Evolutionary conservation across 2,888 invertebrate species (phyloP), one percentile per base, ranked within the genome.

Genomic region (Belgica antarctica): DNA sequence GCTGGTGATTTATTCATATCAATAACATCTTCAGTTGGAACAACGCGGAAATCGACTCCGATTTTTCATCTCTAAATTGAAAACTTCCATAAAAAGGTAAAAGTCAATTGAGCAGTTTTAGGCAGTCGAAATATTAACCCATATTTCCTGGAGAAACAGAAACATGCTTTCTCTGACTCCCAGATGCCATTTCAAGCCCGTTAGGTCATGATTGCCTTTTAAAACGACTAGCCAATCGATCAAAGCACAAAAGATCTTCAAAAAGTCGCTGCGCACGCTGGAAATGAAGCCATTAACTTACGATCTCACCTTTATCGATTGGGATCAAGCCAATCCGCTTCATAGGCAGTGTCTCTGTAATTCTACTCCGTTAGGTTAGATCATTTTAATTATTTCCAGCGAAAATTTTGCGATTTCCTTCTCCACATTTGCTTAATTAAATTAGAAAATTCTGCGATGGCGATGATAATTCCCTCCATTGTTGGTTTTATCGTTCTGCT

Each of bases 201-300:
- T 66, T 66, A 66, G 65, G 47, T 46, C 65, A 62, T 31, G 34
- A 62, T 7, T 25, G 63, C 7, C 63, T 41, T 41, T 31, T 31
- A 5, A n/a, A n/a, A n/a, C 15, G n/a, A 41, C 41, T 41, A 10
- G 15, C n/a, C 5, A 41, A n/a, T 5, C 15, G 3, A n/a, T n/a
- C 41, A n/a, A 41, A 41, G 15, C 15, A 10, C n/a, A 41, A 41
- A 15, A 41, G 41, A 41, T 41, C 41, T 15, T 41, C 41, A n/a
- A 41, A 41, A 41, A 41, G n/a, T n/a, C n/a, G n/a, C n/a, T n/a
- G n/a, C n/a, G n/a, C n/a, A n/a, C n/a, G n/a, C n/a, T n/a, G n/a
- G n/a, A n/a, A n/a, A n/a, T n/a, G n/a, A n/a, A n/a, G n/a, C n/a
- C n/a, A n/a, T n/a, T n/a, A n/a, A n/a, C n/a, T n/a, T n/a, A n/a